Conservation (phyloP, 2,113 vertebrate species). For the Bufo gargarizans region DNA sequence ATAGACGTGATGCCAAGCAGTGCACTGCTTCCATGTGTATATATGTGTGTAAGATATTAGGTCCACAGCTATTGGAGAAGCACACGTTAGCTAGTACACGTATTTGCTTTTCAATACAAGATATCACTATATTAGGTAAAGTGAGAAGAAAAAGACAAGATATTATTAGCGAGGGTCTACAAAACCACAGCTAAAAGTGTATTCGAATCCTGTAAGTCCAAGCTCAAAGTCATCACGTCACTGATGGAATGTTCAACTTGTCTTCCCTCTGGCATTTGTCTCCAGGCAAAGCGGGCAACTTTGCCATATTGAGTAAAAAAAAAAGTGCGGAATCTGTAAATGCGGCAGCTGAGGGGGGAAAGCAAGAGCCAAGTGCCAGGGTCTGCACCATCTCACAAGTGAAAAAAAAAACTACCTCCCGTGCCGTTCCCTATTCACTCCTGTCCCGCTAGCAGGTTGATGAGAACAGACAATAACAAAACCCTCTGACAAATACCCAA, state of each 20-base stretch:
- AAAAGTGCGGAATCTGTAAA: conserved; percentile 82
- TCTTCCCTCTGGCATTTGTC: conserved; percentile 74
- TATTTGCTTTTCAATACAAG: neutral
- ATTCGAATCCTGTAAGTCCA: conserved; percentile 24
- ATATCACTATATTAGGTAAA: neutral
- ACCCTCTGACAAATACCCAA: conserved; percentile 71
- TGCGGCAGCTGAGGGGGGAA: conserved; percentile 58
- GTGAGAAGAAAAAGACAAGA: conserved; percentile 7
- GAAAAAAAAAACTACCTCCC: conserved; percentile 65
- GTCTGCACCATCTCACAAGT: conserved; percentile 96
- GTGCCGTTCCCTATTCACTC: conserved; percentile 20
- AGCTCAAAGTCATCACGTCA: conserved; percentile 41
- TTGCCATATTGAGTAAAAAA: conserved; percentile 95
- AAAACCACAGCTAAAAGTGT: conserved; percentile 21
- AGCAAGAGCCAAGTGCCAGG: conserved; percentile 82
- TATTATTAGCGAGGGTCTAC: conserved; percentile 8
- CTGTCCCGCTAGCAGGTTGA: conserved; percentile 72
- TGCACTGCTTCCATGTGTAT: neutral
- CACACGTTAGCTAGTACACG: neutral
- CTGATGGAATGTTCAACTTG: conserved; percentile 47
- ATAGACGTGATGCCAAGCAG: neutral
- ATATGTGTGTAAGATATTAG: neutral
- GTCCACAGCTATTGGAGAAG: neutral
- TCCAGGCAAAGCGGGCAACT: conserved; percentile 80
- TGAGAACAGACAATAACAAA: conserved; percentile 76